A percentile compares a stretch with the other conserved stretches of the same genome.
phyloP scores from a whole-genome alignment of 2,113 vertebrate species.

The Lasiurus borealis region DNA sequence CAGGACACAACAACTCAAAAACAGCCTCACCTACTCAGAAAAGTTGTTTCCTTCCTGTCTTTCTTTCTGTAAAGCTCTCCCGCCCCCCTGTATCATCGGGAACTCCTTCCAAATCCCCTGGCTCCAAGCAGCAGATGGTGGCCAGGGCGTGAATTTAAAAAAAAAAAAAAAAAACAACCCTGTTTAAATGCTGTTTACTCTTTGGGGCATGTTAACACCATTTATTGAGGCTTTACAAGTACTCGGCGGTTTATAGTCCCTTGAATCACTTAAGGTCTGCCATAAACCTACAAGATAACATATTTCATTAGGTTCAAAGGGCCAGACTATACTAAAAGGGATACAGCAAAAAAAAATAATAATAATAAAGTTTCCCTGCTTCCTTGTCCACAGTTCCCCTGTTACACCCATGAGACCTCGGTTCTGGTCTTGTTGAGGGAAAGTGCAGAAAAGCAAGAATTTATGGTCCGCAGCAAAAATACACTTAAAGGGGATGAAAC shows the following conservation, averaged over 20 bases:
- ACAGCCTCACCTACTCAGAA: background rate
- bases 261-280: background rate
- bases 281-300: background rate
- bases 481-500: too few species aligned
- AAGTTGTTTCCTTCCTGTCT: background rate
- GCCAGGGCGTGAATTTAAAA: background rate
- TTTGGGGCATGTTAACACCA: background rate
- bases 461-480: too few species aligned
- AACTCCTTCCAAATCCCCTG: background rate
- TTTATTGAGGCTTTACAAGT: background rate
- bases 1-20: background rate
- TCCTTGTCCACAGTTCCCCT: background rate
- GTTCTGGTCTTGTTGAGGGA: too few species aligned
- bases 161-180: background rate
- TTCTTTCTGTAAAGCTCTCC: background rate
- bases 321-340: background rate
- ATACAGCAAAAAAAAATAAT: background rate
- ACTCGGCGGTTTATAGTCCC: background rate
- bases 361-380: background rate
- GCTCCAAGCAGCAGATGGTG: background rate
- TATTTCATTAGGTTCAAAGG: background rate
- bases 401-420: too few species aligned
- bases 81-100: too few species aligned
- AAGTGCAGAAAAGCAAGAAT: too few species aligned
- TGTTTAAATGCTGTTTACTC: background rate